phyloP scores from a whole-genome alignment of 1,140 invertebrate genomes.

The Solenopsis fugax region DNA sequence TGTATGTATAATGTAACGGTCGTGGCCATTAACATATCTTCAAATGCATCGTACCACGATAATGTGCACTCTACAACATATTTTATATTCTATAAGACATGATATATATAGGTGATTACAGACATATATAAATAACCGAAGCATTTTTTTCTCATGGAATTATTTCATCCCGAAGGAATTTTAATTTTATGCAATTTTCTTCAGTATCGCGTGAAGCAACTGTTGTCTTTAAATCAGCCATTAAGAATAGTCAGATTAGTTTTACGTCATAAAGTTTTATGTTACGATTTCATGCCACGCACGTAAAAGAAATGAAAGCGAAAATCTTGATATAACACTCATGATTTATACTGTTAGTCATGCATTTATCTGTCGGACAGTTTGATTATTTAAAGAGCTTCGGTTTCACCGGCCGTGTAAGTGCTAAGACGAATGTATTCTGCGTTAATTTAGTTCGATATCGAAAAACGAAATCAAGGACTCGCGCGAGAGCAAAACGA shows the following conservation, averaged over 20 bases:
- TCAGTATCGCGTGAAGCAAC: background rate
- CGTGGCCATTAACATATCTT: constrained; percentile 37
- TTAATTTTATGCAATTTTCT: constrained; percentile 11
- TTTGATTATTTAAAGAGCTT: constrained; percentile 48
- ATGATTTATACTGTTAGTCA: background rate
- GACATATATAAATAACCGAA: background rate
- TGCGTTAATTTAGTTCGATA: constrained; percentile 18
- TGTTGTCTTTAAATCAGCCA: constrained; percentile 8
- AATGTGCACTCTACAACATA: constrained; percentile 15
- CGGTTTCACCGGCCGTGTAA: constrained; percentile 16
- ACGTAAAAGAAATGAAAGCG: background rate
- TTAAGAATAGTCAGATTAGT: background rate
- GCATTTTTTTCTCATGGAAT: background rate
- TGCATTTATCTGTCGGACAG: background rate
- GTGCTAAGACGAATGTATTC: constrained; percentile 22
- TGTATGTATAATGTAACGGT: constrained; percentile 43
- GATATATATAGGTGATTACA: constrained; percentile 5
- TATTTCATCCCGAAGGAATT: background rate
- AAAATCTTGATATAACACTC: constrained; percentile 23
- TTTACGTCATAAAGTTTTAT: constrained; percentile 11
- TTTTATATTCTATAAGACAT: constrained; percentile 24
- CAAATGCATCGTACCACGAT: constrained; percentile 29
- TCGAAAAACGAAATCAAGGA: constrained; percentile 60
- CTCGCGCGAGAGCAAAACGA: constrained; percentile 39
- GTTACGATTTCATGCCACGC: background rate